Base-by-base conservation (phyloP, 2,113 vertebrate genomes). In the Cyphotilapia sp. region DNA sequence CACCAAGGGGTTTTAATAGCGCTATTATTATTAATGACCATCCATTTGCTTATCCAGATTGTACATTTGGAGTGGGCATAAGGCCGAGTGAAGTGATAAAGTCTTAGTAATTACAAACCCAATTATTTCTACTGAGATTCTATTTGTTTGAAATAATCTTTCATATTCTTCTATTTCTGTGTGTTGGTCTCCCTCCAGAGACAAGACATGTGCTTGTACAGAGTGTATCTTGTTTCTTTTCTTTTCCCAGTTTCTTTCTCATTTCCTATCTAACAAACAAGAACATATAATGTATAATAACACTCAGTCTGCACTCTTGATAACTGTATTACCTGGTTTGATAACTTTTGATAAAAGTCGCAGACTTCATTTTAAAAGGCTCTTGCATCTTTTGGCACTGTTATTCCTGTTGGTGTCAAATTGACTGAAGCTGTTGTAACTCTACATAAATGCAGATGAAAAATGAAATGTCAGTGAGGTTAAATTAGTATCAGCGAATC, bases 11-110 rank as follows among this genome's bases (percentile, higher is more conserved):
- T 96, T 97, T 97, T 97, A 97, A 97, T 96, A 95, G 96, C 93
- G 95, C 96, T 96, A 97, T 97, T 97, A 97, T 97, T 98, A 97
- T 97, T 97, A 97, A 98, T 98, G 96, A 96, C 91, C 93, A 88
- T 93, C 88, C 93, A 95, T 95, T 95, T 97, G 93, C 95, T 95
- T 96, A 94, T 96, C 92, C 94, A 96, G 95, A 96, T 93, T 96
- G 95, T 93, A 92, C 66, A 84, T 95, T 92, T 93, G 91, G 93
- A 95, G 94, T 92, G 89, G 84, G 86, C 92, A 94, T 94, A 66
- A 93, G 91, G 92, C 93, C 91, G 93, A 90, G 89, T 88, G 95
- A 92, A 95, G 95, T 95, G 96, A 96, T 96, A 96, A 97, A 96
- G 93, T 96, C 94, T 93, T 89, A 93, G 95, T 97, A 97, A 98